These are phyloP conservation scores for Lithosia quadra DNA, from an alignment of 2,888 invertebrate genomes.

Conservation along the genomic window DNA sequence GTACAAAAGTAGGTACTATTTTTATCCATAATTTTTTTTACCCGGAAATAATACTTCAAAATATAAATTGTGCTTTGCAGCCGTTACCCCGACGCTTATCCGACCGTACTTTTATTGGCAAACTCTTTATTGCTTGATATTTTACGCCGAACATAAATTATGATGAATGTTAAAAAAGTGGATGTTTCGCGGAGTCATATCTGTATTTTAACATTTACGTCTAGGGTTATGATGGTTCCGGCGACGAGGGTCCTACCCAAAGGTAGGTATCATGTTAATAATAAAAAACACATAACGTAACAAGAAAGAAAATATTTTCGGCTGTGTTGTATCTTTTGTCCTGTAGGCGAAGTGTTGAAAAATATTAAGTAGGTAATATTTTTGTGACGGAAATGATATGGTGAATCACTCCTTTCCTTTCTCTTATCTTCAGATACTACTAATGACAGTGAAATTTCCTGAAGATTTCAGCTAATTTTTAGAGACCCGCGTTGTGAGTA, in stretches of 20 bases:
- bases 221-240: neutral
- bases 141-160: constrained; percentile 32
- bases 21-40: neutral
- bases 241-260: neutral
- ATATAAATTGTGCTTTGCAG: neutral
- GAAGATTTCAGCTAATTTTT: too few relatives aligned
- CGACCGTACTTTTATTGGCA: constrained; percentile 29
- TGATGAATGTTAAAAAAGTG: constrained; percentile 27
- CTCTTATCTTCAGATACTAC: too few relatives aligned
- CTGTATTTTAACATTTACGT: constrained; percentile 7
- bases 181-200: constrained; percentile 15
- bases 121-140: constrained; percentile 35
- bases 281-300: constrained; percentile 5
- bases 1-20: neutral
- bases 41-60: neutral
- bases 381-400: neutral
- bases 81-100: constrained; percentile 17
- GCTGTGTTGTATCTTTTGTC: neutral
- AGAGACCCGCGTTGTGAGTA: too few relatives aligned
- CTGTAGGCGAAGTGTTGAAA: neutral
- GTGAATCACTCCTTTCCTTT: too few relatives aligned
- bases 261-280: neutral
- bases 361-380: constrained; percentile 3
- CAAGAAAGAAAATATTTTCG: neutral
- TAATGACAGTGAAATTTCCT: too few relatives aligned